These are phyloP conservation scores for Pangasius krempfi DNA, from an alignment of 2,797 vertebrate genomes.

Conservation along the genomic window DNA sequence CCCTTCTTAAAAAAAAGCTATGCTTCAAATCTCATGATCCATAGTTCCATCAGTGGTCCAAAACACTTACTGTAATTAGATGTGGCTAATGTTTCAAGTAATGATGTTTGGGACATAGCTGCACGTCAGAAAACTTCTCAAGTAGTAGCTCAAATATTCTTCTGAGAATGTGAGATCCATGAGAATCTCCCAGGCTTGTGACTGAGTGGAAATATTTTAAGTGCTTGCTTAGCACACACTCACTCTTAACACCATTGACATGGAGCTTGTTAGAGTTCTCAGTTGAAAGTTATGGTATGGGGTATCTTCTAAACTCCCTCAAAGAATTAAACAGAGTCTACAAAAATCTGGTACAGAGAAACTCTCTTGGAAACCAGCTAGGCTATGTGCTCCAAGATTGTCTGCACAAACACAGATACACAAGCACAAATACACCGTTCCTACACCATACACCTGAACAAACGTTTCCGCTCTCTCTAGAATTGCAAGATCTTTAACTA, in stretches of 20 bases:
- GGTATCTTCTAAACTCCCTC: neutral
- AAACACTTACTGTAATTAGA: neutral
- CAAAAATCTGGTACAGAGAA: neutral
- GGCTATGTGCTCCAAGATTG: neutral
- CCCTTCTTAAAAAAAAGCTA: neutral
- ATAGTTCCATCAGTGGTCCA: neutral
- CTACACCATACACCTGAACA: neutral
- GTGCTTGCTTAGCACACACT: neutral
- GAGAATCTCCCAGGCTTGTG: neutral
- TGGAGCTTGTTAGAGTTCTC: neutral
- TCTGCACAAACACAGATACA: neutral
- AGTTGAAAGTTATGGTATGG: neutral
- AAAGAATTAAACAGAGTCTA: neutral
- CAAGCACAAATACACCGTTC: no score
- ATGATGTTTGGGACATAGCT: neutral
- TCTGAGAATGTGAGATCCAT: neutral
- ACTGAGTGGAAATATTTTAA: neutral
- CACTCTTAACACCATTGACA: neutral
- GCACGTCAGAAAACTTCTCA: no score
- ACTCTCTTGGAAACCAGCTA: neutral
- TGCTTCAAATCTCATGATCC: neutral
- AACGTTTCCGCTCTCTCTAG: neutral
- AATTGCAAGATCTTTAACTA: neutral
- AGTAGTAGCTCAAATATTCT: neutral
- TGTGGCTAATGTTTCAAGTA: neutral